These are phyloP conservation scores for Ginglymostoma cirratum DNA, from an alignment of 2,113 vertebrate species.

Conservation along the genomic window DNA sequence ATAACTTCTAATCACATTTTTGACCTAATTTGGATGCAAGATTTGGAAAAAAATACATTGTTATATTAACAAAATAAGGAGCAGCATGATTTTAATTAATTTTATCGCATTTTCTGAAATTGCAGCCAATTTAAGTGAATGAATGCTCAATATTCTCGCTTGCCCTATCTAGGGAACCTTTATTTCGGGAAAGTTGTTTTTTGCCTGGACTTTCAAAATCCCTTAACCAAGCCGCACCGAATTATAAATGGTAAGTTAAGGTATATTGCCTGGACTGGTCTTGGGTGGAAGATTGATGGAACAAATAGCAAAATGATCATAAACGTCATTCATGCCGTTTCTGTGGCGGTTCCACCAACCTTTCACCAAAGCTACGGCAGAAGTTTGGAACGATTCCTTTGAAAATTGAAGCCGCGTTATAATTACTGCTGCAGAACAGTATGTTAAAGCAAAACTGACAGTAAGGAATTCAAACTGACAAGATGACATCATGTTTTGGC, in stretches of 20 bases:
- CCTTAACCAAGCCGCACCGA: background rate
- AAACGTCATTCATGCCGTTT: background rate
- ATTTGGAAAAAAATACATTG: background rate
- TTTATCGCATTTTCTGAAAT: background rate
- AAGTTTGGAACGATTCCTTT: too few species aligned
- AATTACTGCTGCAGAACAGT: background rate
- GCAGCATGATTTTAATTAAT: background rate
- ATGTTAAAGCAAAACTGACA: background rate
- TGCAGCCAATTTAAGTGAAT: background rate
- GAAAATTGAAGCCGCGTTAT: background rate
- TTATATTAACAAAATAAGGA: background rate
- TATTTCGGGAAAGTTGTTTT: background rate
- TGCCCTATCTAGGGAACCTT: background rate
- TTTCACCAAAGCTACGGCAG: background rate
- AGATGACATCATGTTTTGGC: conserved; percentile 12
- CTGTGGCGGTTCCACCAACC: background rate
- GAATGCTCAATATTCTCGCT: background rate
- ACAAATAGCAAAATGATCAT: background rate
- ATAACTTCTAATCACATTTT: background rate
- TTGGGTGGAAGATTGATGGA: background rate
- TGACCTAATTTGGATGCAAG: background rate
- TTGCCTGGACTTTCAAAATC: background rate
- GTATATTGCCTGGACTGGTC: background rate
- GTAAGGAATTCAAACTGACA: conserved; percentile 30
- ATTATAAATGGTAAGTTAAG: background rate